phyloP scores from a whole-genome alignment of 1,140 invertebrate genomes.

The Neotoxoptera formosana region DNA sequence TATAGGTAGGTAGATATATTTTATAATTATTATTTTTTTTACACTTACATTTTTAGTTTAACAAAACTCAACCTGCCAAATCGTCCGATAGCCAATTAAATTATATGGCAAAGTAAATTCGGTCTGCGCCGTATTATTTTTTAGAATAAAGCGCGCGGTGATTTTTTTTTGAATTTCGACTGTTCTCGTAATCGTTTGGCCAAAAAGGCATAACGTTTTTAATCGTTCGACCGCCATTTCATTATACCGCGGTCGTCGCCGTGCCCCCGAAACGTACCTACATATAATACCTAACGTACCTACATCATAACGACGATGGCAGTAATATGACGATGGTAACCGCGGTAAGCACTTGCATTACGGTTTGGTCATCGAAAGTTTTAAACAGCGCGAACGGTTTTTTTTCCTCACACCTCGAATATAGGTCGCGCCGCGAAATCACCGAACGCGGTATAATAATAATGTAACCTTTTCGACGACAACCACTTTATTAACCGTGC shows the following conservation, averaged over 20 bases:
- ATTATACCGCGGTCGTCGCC: not conserved
- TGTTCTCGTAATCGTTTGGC: not conserved
- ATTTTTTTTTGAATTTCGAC: not conserved
- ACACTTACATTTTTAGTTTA: not conserved
- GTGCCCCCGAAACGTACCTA: not conserved
- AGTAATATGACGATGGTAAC: not conserved
- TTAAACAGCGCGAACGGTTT: not conserved
- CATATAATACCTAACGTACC: not conserved
- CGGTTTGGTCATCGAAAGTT: not conserved
- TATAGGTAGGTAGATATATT: no score
- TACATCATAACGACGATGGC: not conserved
- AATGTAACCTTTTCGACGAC: not conserved
- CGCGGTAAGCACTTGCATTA: not conserved
- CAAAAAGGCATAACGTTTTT: not conserved
- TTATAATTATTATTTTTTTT: not conserved
- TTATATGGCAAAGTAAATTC: not conserved
- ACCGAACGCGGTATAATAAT: not conserved
- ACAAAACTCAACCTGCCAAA: not conserved
- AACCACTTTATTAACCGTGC: not conserved
- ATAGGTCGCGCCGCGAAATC: not conserved
- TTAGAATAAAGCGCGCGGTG: no score
- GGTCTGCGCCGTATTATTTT: not conserved
- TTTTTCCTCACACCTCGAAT: not conserved
- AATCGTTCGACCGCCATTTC: not conserved
- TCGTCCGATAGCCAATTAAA: not conserved